phyloP scores from a whole-genome alignment of 2,113 vertebrate species.

The Gymnarchus niloticus region DNA sequence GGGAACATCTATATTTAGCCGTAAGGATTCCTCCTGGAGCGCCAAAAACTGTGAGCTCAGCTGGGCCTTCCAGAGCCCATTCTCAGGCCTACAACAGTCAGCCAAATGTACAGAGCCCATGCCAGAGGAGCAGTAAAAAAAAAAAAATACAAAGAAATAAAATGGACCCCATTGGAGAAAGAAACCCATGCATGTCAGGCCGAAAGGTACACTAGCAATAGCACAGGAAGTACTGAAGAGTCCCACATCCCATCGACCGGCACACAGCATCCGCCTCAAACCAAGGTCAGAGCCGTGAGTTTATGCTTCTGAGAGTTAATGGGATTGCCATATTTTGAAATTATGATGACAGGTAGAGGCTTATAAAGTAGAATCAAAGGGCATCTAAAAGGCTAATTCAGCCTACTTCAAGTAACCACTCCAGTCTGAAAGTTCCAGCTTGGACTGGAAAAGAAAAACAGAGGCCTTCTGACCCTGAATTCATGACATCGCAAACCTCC shows the following conservation, averaged over 20 bases:
- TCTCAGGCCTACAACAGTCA: background rate
- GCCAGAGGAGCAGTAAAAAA: background rate
- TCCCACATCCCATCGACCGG: background rate
- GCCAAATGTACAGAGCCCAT: background rate
- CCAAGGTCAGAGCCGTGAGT: background rate
- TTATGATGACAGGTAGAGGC: background rate
- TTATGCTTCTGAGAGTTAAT: background rate
- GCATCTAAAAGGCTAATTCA: background rate
- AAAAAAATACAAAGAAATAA: background rate
- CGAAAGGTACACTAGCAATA: background rate
- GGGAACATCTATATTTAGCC: conserved; percentile 7
- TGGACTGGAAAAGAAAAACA: background rate
- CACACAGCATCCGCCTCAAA: background rate
- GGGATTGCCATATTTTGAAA: background rate
- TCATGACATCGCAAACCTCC: background rate
- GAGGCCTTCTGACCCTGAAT: background rate
- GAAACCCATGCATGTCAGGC: background rate
- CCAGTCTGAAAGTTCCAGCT: background rate
- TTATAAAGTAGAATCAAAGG: no score
- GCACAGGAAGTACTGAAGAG: no score
- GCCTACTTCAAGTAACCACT: background rate
- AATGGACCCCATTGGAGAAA: background rate
- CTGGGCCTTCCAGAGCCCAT: background rate
- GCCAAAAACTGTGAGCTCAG: background rate
- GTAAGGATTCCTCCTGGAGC: conserved; percentile 9